Percentiles rank a stretch among this genome's conserved stretches.
phyloP scores from a whole-genome alignment of 2,888 invertebrate genomes.

The Limnephilus auricula region DNA sequence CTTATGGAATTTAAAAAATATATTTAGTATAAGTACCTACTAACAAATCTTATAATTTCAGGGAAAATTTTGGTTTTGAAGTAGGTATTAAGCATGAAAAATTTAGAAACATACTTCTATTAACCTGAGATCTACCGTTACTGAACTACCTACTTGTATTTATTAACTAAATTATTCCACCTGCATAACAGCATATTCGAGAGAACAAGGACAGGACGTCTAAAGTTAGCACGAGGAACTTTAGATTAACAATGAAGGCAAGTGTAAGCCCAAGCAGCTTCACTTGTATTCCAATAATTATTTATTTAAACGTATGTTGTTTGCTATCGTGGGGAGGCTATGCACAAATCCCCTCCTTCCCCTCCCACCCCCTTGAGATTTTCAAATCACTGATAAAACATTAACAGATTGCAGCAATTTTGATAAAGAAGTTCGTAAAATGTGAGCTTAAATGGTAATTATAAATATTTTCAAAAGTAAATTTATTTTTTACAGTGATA shows the following conservation, averaged over 20 bases:
- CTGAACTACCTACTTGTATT: too few species aligned
- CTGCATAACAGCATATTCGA: neutral
- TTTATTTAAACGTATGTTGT: slow-evolving; percentile 32
- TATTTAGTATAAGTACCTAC: too few species aligned
- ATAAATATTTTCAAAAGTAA: too few species aligned
- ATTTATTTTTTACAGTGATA: too few species aligned
- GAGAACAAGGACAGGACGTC: neutral
- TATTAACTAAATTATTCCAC: neutral
- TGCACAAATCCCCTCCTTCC: neutral
- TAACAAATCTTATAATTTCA: too few species aligned
- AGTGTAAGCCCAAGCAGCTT: slow-evolving; percentile 24
- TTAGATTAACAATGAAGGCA: slow-evolving; percentile 39
- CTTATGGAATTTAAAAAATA: too few species aligned
- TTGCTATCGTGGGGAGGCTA: neutral
- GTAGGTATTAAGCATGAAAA: too few species aligned
- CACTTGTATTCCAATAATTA: slow-evolving; percentile 29
- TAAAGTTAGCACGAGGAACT: neutral
- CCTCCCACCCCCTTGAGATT: too few species aligned
- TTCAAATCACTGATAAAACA: neutral
- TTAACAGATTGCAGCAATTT: neutral
- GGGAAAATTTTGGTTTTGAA: too few species aligned
- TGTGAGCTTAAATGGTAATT: neutral
- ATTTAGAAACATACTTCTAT: too few species aligned
- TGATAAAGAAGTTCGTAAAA: neutral
- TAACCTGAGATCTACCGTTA: too few species aligned